Evolutionary conservation across 2,888 invertebrate genomes (phyloP).

Genomic region (Theristus sp.): DNA sequence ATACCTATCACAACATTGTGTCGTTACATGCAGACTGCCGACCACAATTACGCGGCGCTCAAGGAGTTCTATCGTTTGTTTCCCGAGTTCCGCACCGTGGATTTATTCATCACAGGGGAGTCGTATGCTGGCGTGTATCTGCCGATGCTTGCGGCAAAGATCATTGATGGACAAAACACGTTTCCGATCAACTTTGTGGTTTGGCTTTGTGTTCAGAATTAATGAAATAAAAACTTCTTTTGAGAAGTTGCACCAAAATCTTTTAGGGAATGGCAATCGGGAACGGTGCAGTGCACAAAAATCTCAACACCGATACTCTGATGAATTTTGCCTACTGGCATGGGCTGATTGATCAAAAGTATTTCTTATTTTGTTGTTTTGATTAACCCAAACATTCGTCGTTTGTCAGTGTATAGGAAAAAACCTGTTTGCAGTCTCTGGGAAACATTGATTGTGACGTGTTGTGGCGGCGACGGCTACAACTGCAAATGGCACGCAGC

Average conservation of each 20-base stretch:
- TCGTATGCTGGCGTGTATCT: slow-evolving; percentile 33
- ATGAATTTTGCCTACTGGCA: slow-evolving; percentile 19
- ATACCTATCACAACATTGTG: not conserved
- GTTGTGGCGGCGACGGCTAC: slow-evolving; percentile 5
- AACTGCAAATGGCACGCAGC: slow-evolving; percentile 1
- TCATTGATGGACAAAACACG: not conserved
- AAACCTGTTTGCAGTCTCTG: slow-evolving; percentile 1
- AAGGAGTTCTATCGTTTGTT: slow-evolving; percentile 31
- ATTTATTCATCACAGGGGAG: slow-evolving; percentile 33
- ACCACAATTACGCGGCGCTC: slow-evolving; percentile 33
- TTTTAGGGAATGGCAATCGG: slow-evolving; percentile 11
- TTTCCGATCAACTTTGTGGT: not conserved
- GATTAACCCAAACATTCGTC: no score
- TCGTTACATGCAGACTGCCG: slow-evolving; percentile 22
- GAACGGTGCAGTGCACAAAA: slow-evolving; percentile 8
- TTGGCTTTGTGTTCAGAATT: not conserved
- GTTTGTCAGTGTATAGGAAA: not conserved
- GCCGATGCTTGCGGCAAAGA: slow-evolving; percentile 24
- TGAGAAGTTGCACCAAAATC: no score
- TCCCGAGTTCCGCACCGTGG: slow-evolving; percentile 29
- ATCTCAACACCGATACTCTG: slow-evolving; percentile 15
- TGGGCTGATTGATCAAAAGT: slow-evolving; percentile 11
- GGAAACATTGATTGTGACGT: not conserved
- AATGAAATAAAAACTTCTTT: not conserved
- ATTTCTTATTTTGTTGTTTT: not conserved